Conservation (phyloP, 2,797 vertebrate genomes). For the Smutsia gigantea region DNA sequence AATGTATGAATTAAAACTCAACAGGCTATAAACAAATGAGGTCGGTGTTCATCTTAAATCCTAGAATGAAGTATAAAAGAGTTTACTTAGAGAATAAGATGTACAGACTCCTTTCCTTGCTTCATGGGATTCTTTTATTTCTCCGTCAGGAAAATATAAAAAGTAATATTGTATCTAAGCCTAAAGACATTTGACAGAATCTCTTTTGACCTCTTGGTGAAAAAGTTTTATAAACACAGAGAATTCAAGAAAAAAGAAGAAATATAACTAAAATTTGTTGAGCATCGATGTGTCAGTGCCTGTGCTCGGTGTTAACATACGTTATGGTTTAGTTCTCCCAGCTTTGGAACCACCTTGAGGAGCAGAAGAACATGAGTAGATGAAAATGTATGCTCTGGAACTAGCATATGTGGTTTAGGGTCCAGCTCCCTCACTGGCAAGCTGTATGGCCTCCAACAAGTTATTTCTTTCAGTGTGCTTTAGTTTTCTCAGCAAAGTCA, state of each 20-base stretch:
- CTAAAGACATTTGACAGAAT: not conserved
- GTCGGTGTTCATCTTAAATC: not conserved
- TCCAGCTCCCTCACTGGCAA: not conserved
- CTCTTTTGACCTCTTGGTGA: not conserved
- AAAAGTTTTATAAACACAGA: constrained; percentile 19
- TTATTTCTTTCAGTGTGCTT: not conserved
- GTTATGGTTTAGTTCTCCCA: not conserved
- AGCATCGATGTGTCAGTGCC: not conserved
- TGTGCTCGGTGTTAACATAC: not conserved
- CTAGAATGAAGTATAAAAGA: not conserved
- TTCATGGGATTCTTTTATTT: constrained; percentile 22
- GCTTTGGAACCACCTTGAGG: not conserved
- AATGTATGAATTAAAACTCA: not conserved
- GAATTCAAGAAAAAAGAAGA: not conserved
- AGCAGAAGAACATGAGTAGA: not conserved
- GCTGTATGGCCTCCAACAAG: not conserved
- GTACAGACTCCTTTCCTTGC: not conserved
- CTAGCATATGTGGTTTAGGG: not conserved
- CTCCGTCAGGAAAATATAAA: not conserved
- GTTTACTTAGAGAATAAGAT: not conserved
- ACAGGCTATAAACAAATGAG: not conserved
- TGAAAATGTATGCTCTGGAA: not conserved
- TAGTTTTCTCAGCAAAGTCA: constrained; percentile 12
- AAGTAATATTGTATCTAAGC: not conserved
- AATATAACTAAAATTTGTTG: not conserved